Evolutionary conservation across 2,797 vertebrate species (phyloP), one percentile per base, ranked within the genome.

Genomic region (Chrysocyon brachyurus): DNA sequence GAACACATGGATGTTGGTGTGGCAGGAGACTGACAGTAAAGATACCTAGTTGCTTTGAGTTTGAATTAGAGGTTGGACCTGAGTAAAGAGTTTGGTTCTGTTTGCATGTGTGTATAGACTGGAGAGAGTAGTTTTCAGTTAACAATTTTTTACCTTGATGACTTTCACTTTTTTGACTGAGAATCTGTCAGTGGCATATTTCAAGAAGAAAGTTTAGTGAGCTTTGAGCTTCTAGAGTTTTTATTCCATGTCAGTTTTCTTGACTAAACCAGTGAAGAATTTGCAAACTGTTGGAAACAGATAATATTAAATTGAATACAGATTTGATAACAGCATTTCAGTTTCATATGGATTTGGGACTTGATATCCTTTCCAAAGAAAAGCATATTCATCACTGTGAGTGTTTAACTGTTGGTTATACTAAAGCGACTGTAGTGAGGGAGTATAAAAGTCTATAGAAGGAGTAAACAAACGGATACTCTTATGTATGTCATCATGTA

Each of bases 191-290:
- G 21, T 77, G 61, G 4, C 31, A 63, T 90, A 90, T 90, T 96
- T 97, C 26, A 94, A 61, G 63, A 82, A 88, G 61, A 95, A 98
- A 98, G 97, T 98, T 98, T 87, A 83, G 66, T 84, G 75, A 91
- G 40, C 46, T 79, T 78, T 87, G 79, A 91, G 49, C 52, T 77
- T 78, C 21, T 94, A 9, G 82, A 95, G 86, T 96, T 97, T 95
- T 33, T 86, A 31, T 16, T 81, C 22, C 46, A 40, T 94, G 31
- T 78, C 22, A 28, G 57, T 96, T 93, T 96, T 96, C 36, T 90
- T 46, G 59, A 54, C 31, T 28, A 15, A 90, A 96, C 54, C 49
- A 28, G 49, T 64, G 49, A 92, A 54, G 26, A 82, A 86, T 87
- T 97, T 92, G 56, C 4, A 77, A 97, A 88, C 59, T 87, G 46